A percentile compares a stretch with the other conserved stretches of the same genome.
phyloP scores from a whole-genome alignment of 2,797 vertebrate genomes.

The Pristis pectinata region DNA sequence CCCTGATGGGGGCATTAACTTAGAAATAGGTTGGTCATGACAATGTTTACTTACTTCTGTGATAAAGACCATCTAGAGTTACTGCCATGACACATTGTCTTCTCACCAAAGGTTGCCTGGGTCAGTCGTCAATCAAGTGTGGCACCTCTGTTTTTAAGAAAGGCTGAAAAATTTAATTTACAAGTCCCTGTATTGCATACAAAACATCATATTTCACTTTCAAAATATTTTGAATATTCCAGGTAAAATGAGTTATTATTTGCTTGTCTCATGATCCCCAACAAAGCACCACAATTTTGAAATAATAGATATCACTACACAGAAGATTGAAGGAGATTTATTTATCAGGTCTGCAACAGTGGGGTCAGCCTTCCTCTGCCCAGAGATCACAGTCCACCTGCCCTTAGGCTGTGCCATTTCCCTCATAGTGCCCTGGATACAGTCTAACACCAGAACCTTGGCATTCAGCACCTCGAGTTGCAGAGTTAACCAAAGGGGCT shows the following conservation, averaged over 20 bases:
- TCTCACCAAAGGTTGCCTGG: neutral
- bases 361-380: too few relatives aligned
- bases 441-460: too few relatives aligned
- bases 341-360: neutral
- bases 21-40: neutral
- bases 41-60: neutral
- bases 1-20: neutral
- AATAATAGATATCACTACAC: neutral
- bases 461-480: too few relatives aligned
- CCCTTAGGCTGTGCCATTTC: neutral
- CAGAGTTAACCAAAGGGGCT: too few relatives aligned
- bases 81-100: neutral
- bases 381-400: neutral
- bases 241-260: neutral
- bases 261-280: neutral
- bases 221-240: neutral
- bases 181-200: neutral
- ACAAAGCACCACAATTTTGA: neutral
- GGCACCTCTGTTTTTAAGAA: neutral
- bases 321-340: neutral
- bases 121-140: neutral
- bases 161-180: neutral
- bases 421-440: neutral
- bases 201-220: neutral
- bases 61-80: neutral